Conservation (phyloP, 2,113 vertebrate genomes). For the Entelurus aequoreus region DNA sequence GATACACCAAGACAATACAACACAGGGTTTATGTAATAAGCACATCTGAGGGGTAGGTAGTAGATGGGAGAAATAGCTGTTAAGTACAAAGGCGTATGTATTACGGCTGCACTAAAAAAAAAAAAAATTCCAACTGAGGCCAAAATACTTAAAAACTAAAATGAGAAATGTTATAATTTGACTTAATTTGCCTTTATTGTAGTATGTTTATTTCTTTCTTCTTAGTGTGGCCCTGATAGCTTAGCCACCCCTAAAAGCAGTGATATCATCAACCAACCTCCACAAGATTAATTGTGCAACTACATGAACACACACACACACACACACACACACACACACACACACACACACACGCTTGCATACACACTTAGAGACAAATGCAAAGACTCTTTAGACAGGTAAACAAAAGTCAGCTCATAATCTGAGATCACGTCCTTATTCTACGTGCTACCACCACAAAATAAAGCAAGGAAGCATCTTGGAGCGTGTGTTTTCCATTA, state of each 20-base stretch:
- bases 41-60: slow-evolving; percentile 21
- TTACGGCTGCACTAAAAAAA: too few relatives aligned
- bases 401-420: slow-evolving; percentile 52
- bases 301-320: slow-evolving; percentile 15
- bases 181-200: too few relatives aligned
- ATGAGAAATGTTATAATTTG: too few relatives aligned
- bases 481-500: slow-evolving; percentile 10
- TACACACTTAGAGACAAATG: slow-evolving; percentile 31
- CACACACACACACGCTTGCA: slow-evolving; percentile 1
- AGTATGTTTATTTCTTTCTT: too few relatives aligned
- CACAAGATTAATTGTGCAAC: not conserved
- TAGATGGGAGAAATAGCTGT: not conserved
- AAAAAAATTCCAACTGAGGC: not conserved
- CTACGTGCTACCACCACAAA: slow-evolving; percentile 35
- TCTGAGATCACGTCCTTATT: slow-evolving; percentile 26
- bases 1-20: slow-evolving; percentile 21
- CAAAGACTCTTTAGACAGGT: slow-evolving; percentile 40
- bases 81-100: too few relatives aligned
- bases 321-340: slow-evolving; percentile 15
- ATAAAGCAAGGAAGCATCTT: slow-evolving; percentile 51
- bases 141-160: not conserved
- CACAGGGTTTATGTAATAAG: slow-evolving; percentile 18
- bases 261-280: slow-evolving; percentile 6
- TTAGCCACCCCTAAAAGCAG: slow-evolving; percentile 11
- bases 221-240: too few relatives aligned